phyloP scores from a whole-genome alignment of 2,113 vertebrate genomes.

The Lophius piscatorius region DNA sequence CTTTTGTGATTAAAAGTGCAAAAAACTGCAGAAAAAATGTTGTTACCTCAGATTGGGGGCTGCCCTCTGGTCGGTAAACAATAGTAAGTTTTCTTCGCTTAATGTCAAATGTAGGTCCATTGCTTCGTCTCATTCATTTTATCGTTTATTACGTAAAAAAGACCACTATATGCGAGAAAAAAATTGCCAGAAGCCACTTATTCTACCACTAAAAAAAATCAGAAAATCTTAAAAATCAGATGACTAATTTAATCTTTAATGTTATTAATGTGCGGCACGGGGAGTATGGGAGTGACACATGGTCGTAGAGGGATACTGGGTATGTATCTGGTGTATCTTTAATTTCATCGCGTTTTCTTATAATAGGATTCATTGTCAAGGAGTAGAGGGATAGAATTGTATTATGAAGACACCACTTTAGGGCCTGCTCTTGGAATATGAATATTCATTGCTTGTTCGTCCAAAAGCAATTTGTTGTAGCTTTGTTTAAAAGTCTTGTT shows the following conservation, averaged over 20 bases:
- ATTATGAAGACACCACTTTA: constrained; percentile 70
- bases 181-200: constrained; percentile 35
- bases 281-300: constrained; percentile 29
- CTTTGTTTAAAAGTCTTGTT: constrained; percentile 58
- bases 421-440: constrained; percentile 61
- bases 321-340: constrained; percentile 57
- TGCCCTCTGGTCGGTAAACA: not conserved
- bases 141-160: constrained; percentile 16
- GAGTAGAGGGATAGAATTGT: constrained; percentile 68
- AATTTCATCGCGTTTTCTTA: constrained; percentile 69
- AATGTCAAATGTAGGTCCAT: constrained; percentile 17
- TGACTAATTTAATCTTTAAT: constrained; percentile 68
- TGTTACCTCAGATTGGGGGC: not conserved
- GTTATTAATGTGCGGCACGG: constrained; percentile 53
- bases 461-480: constrained; percentile 60
- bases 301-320: constrained; percentile 47
- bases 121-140: constrained; percentile 5
- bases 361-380: constrained; percentile 75
- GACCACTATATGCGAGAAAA: constrained; percentile 12
- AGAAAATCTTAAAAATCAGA: constrained; percentile 61
- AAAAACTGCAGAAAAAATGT: constrained; percentile 16
- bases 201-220: constrained; percentile 49
- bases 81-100: not conserved
- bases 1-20: constrained; percentile 17
- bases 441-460: constrained; percentile 68